phyloP scores from a whole-genome alignment of 2,888 invertebrate species.

The Leptothorax acervorum region DNA sequence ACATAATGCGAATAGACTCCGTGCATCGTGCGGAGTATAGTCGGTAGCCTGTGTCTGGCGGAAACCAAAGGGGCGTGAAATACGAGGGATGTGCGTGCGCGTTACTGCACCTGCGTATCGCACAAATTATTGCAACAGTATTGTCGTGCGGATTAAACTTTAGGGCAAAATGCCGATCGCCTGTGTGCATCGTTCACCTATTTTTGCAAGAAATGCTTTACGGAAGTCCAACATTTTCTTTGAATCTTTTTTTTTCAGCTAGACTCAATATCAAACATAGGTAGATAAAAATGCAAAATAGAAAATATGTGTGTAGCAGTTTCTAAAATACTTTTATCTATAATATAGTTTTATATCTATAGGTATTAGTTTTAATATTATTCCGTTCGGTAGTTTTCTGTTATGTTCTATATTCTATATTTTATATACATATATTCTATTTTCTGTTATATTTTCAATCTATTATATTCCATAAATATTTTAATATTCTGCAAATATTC shows the following conservation, averaged over 20 bases:
- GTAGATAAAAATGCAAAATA: background rate
- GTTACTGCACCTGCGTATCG: conserved; percentile 45
- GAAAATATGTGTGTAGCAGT: background rate
- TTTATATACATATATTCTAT: no score
- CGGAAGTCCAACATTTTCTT: no score
- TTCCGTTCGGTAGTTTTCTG: no score
- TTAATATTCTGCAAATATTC: background rate
- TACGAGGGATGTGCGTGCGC: conserved; percentile 47
- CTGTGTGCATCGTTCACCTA: background rate
- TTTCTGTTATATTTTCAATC: background rate
- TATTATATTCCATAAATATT: background rate
- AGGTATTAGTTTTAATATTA: background rate
- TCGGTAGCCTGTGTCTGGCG: conserved; percentile 30
- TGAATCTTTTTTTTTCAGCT: background rate
- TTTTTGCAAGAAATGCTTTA: conserved; percentile 21
- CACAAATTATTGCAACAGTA: conserved; percentile 49
- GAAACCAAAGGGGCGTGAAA: conserved; percentile 44
- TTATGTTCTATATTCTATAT: no score
- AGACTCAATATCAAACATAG: background rate
- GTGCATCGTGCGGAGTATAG: conserved; percentile 30
- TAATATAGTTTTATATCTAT: no score
- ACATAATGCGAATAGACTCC: conserved; percentile 45
- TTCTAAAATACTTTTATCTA: background rate
- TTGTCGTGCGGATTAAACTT: conserved; percentile 29
- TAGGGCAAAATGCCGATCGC: conserved; percentile 3